Evolutionary conservation across 2,113 vertebrate species (phyloP).

Genomic region (Ciconia stormi): DNA sequence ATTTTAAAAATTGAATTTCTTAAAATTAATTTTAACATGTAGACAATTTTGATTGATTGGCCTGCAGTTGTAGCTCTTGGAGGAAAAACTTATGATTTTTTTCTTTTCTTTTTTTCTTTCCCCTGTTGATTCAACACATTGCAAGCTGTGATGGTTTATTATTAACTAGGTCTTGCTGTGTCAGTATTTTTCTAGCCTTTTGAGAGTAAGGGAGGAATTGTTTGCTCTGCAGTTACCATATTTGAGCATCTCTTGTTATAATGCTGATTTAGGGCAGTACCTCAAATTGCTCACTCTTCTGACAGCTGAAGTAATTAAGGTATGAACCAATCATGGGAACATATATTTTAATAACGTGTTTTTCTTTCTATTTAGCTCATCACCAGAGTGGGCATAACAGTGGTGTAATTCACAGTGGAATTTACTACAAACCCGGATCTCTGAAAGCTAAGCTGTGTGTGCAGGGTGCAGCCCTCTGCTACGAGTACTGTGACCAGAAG

Average conservation of each 20-base stretch:
- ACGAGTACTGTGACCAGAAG: conserved; percentile 90
- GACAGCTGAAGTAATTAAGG: neutral
- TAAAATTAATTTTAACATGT: neutral
- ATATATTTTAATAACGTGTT: neutral
- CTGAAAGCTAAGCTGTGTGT: conserved; percentile 95
- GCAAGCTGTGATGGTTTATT: neutral
- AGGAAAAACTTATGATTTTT: neutral
- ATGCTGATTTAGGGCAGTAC: neutral
- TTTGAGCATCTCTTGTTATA: neutral
- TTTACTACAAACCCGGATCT: conserved; percentile 95
- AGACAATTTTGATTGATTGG: neutral
- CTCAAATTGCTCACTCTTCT: neutral
- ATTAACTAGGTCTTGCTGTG: neutral
- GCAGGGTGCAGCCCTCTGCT: conserved; percentile 85
- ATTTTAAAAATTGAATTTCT: neutral
- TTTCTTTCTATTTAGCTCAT: conserved; percentile 72
- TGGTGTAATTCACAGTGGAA: conserved; percentile 96
- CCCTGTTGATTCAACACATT: neutral
- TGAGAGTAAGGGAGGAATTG: neutral
- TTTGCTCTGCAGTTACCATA: neutral
- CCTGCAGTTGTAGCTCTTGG: neutral
- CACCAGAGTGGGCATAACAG: conserved; percentile 98
- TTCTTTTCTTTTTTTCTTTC: neutral
- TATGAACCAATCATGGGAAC: neutral
- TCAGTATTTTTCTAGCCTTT: neutral